Base-by-base conservation (phyloP, 2,888 invertebrate genomes). In the Drosophila kambysellisi region DNA sequence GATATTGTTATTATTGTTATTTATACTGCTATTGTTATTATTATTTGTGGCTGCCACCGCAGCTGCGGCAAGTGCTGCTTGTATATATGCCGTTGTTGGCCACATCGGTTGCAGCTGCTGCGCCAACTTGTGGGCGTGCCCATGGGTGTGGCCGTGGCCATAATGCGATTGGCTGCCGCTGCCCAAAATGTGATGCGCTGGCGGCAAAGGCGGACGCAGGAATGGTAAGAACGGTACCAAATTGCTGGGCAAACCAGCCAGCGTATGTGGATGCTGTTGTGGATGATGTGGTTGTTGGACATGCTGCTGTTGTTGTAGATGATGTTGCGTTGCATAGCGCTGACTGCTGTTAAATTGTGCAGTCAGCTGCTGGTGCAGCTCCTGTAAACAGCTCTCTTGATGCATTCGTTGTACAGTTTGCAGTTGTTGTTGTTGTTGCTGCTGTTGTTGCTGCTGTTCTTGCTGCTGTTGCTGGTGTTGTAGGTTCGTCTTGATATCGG, bases 41-140 rank as follows among this genome's bases (percentile, higher is more conserved):
- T 46, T 46, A 25, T 46, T 46, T 25, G 77, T 76, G 33, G 84
- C 81, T 8, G 83, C 82, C 4, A 88, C 91, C 0, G 91, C 92
- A 6, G 92, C 92, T 25, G 91, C 93, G 1, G 92, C 93, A 15
- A 93, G 78, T 2, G 93, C 93, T 2, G 92, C 93, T 68, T 93
- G 93, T 43, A 96, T 94, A 89, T 97, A 96, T 0, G 96, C 95
- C 20, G 96, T 95, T 62, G 96, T 95, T 4, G 92, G 91, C 93
- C 93, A 93, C 74, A 93, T 91, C 4, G 92, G 91, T 56, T 92
- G 92, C 66, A 91, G 72, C 94, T 92, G 92, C 64, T 92, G 72
- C 94, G 92, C 60, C 65, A 86, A 65, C 50, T 79, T 81, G 39
- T 82, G 79, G 59, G 82, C 78, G 33, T 83, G 74, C 4, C 51